These are phyloP conservation scores for Patella depressa DNA, from an alignment of 2,888 invertebrate genomes.

Conservation along the genomic window DNA sequence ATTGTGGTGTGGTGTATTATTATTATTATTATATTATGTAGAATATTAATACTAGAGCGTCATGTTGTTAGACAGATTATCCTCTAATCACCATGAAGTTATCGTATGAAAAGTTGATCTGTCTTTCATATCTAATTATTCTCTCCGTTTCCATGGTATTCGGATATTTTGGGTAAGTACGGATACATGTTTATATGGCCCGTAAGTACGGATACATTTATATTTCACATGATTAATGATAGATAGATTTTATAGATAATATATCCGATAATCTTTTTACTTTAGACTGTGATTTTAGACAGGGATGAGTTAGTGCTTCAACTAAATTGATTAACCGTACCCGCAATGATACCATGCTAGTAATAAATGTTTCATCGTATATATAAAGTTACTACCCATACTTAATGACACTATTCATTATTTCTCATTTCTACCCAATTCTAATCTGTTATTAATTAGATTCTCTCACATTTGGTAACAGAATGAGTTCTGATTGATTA, in stretches of 20 bases:
- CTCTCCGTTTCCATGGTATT: neutral
- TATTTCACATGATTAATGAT: neutral
- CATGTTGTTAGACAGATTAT: neutral
- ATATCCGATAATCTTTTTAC: neutral
- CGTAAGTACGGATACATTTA: neutral
- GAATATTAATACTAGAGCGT: neutral
- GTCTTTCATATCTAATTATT: neutral
- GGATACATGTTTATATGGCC: neutral
- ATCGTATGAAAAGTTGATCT: slow-evolving; percentile 3
- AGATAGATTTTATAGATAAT: neutral
- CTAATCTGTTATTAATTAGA: no score
- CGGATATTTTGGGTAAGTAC: slow-evolving; percentile 25
- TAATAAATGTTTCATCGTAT: no score
- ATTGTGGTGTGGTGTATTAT: no score
- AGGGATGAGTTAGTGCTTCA: neutral
- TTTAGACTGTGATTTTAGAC: neutral
- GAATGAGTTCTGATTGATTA: no score
- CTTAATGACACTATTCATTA: no score
- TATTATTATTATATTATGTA: no score
- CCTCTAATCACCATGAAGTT: slow-evolving; percentile 12
- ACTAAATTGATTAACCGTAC: neutral
- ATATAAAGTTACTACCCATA: no score
- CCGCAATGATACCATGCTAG: no score
- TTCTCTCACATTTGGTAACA: no score
- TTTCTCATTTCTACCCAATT: no score